These are phyloP conservation scores for Chelon labrosus DNA, from an alignment of 2,797 vertebrate genomes.

Conservation along the genomic window DNA sequence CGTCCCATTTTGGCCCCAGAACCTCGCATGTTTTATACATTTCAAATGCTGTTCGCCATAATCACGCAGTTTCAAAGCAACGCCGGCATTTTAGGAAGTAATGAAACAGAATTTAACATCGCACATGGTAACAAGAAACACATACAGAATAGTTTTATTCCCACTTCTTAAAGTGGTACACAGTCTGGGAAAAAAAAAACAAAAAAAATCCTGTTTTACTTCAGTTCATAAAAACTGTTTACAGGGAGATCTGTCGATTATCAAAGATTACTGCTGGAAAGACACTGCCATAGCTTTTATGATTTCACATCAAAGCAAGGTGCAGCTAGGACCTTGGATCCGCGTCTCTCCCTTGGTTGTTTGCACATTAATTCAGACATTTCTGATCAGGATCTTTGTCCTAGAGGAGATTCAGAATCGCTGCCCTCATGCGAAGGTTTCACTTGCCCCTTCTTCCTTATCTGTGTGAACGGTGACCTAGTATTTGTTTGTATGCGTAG, in stretches of 20 bases:
- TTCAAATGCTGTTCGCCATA: slow-evolving; percentile 54
- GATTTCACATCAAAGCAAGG: neutral
- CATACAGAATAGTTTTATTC: neutral
- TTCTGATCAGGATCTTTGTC: neutral
- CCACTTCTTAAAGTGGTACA: neutral
- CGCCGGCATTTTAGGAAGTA: slow-evolving; percentile 35
- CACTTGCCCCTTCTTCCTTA: neutral
- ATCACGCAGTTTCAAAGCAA: slow-evolving; percentile 48
- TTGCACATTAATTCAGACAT: neutral
- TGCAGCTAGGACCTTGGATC: neutral
- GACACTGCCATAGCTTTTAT: no score
- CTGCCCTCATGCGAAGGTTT: neutral
- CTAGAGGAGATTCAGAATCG: neutral
- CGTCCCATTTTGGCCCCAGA: slow-evolving; percentile 75
- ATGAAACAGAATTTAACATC: slow-evolving; percentile 14
- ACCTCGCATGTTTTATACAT: slow-evolving; percentile 65
- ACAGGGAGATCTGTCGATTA: neutral
- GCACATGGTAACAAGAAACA: neutral
- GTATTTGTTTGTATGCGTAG: neutral
- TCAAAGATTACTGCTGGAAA: neutral
- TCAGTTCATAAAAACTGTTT: neutral
- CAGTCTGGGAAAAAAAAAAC: no score
- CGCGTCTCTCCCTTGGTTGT: neutral
- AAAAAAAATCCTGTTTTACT: neutral
- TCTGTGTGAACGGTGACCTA: neutral